phyloP scores from a whole-genome alignment of 2,888 invertebrate genomes.

The Agrochola lota region DNA sequence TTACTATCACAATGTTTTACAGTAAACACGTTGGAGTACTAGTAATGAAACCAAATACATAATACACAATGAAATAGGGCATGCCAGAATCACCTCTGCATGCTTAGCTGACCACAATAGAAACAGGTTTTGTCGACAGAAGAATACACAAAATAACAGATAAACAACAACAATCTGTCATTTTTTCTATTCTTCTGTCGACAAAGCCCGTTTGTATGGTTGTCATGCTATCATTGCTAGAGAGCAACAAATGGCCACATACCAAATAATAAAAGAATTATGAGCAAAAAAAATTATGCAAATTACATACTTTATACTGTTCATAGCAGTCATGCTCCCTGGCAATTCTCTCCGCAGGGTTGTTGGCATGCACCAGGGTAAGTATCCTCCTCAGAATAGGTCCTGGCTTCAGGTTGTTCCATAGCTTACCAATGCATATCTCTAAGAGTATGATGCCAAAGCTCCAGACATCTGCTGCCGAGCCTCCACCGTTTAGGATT shows the following conservation, averaged over 20 bases:
- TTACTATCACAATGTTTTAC: neutral
- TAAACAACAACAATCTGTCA: too few relatives aligned
- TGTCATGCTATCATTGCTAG: too few relatives aligned
- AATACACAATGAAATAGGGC: too few relatives aligned
- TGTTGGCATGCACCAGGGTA: constrained; percentile 91
- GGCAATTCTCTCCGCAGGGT: constrained; percentile 92
- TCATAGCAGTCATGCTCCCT: constrained; percentile 94
- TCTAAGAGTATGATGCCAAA: constrained; percentile 97
- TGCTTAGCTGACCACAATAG: too few relatives aligned
- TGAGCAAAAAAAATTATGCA: neutral
- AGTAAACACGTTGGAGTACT: neutral
- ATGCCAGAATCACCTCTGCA: too few relatives aligned
- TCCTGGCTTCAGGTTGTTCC: constrained; percentile 94
- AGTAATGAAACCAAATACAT: neutral
- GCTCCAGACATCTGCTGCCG: constrained; percentile 98
- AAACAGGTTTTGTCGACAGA: too few relatives aligned
- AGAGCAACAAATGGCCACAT: neutral
- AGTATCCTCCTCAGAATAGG: constrained; percentile 94
- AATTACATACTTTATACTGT: constrained; percentile 89
- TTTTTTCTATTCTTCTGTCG: too few relatives aligned
- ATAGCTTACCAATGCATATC: constrained; percentile 93
- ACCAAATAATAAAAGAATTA: neutral
- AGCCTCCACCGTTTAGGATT: constrained; percentile 92
- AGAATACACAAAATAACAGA: too few relatives aligned
- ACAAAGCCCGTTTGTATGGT: too few relatives aligned